phyloP scores from a whole-genome alignment of 92 coral and sea anemone species.

The Parazoanthus swiftii region DNA sequence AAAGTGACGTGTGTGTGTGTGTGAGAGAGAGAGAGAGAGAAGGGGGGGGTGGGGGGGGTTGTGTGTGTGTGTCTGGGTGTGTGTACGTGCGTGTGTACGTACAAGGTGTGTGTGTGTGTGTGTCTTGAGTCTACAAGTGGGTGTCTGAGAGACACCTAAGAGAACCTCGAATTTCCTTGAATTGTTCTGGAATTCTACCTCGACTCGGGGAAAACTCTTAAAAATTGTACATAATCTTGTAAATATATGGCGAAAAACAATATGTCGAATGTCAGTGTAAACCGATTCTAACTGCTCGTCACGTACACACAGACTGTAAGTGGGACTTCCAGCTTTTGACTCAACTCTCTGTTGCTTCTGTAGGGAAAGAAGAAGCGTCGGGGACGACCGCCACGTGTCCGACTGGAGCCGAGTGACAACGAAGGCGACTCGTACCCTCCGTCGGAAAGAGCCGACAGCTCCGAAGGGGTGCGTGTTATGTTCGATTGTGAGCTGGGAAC shows the following conservation, averaged over 20 bases:
- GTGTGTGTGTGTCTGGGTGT: too few species aligned
- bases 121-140: too few species aligned
- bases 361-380: slow-evolving; percentile 77
- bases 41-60: too few species aligned
- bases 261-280: neutral
- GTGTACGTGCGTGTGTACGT: too few species aligned
- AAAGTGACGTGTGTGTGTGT: too few species aligned
- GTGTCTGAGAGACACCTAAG: too few species aligned
- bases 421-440: slow-evolving; percentile 85
- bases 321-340: neutral
- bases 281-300: neutral
- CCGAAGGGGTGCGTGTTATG: slow-evolving; percentile 66
- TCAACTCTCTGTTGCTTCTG: neutral
- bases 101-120: too few species aligned
- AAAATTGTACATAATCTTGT: too few species aligned
- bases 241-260: too few species aligned
- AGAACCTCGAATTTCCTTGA: too few species aligned
- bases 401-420: slow-evolving; percentile 75
- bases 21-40: too few species aligned
- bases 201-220: neutral
- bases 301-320: neutral
- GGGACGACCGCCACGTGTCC: slow-evolving; percentile 86
- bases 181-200: too few species aligned
- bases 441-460: slow-evolving; percentile 85
- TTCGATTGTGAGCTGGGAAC: neutral